These are phyloP conservation scores for Drosophila persimilis DNA, from an alignment of 1,140 invertebrate genomes.

Conservation along the genomic window DNA sequence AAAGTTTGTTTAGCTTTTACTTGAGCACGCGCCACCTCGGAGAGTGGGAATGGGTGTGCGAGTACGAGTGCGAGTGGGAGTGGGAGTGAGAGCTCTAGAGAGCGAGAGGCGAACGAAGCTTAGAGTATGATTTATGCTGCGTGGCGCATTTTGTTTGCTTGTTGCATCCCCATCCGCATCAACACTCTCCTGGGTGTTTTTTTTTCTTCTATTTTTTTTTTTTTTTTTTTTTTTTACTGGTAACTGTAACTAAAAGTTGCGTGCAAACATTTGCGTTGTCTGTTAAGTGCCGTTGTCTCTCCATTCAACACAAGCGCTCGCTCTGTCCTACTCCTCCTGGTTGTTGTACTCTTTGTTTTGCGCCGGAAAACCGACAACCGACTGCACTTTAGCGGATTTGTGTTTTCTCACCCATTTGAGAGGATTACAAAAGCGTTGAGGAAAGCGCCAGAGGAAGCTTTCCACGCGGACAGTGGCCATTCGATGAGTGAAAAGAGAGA, in stretches of 20 bases:
- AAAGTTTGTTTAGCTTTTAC: conserved; percentile 72
- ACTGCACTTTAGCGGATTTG: conserved; percentile 78
- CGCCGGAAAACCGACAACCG: conserved; percentile 39
- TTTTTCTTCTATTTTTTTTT: background rate
- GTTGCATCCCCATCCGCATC: conserved; percentile 39
- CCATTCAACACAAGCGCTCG: conserved; percentile 4
- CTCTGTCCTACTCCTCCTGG: background rate
- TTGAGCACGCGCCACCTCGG: conserved; percentile 44
- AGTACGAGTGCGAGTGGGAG: background rate
- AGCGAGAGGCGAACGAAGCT: conserved; percentile 12
- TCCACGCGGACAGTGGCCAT: conserved; percentile 1
- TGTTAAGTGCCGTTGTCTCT: conserved; percentile 59
- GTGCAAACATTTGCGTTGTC: conserved; percentile 71
- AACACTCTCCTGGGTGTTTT: background rate
- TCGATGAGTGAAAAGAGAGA: background rate
- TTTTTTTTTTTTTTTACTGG: conserved; percentile 1
- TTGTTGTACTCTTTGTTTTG: conserved; percentile 9
- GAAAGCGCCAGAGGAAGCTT: conserved; percentile 48
- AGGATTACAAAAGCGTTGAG: conserved; percentile 66
- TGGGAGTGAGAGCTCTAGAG: conserved; percentile 9
- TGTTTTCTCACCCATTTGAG: conserved; percentile 79
- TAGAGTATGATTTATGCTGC: conserved; percentile 69
- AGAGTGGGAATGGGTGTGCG: background rate
- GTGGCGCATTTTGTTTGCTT: conserved; percentile 70
- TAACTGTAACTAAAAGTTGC: conserved; percentile 75